Conservation (phyloP, 2,113 vertebrate genomes). For the Microcebus tavaratra region DNA sequence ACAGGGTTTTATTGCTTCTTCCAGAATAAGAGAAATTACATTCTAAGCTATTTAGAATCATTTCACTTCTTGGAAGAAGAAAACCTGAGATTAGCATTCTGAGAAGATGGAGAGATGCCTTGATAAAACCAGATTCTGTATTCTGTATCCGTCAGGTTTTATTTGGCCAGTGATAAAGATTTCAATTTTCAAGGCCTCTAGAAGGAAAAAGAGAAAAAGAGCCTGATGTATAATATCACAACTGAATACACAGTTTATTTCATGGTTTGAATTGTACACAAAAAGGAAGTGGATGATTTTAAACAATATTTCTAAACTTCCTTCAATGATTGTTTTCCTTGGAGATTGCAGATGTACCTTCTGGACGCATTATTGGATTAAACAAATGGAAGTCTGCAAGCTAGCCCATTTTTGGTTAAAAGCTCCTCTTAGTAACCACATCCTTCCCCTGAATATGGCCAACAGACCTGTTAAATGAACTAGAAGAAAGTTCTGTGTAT, state of each 20-base stretch:
- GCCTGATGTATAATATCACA: not conserved
- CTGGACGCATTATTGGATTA: not conserved
- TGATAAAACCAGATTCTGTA: not conserved
- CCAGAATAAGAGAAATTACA: not conserved
- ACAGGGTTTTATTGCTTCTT: not conserved
- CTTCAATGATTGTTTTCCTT: conserved; percentile 44
- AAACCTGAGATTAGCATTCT: not conserved
- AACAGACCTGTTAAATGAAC: conserved; percentile 72
- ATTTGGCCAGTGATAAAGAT: not conserved
- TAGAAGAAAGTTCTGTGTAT: conserved; percentile 47
- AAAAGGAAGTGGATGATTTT: conserved; percentile 29
- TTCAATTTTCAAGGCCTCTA: not conserved
- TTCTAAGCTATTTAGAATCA: not conserved
- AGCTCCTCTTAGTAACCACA: conserved; percentile 51
- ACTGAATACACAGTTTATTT: conserved; percentile 20
- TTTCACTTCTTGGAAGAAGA: not conserved
- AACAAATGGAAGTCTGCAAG: conserved; percentile 10
- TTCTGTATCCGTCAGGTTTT: not conserved
- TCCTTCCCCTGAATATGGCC: conserved; percentile 64
- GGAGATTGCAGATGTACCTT: conserved; percentile 8
- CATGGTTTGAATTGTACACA: not conserved
- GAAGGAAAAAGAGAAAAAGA: conserved; percentile 1
- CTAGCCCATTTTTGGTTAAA: not conserved
- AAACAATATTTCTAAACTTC: conserved; percentile 29
- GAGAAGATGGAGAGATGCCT: not conserved